A percentile compares a stretch with the other conserved stretches of the same genome.
Evolutionary conservation across 2,888 invertebrate genomes (phyloP).

Genomic region (Holacanthella duospinosa): DNA sequence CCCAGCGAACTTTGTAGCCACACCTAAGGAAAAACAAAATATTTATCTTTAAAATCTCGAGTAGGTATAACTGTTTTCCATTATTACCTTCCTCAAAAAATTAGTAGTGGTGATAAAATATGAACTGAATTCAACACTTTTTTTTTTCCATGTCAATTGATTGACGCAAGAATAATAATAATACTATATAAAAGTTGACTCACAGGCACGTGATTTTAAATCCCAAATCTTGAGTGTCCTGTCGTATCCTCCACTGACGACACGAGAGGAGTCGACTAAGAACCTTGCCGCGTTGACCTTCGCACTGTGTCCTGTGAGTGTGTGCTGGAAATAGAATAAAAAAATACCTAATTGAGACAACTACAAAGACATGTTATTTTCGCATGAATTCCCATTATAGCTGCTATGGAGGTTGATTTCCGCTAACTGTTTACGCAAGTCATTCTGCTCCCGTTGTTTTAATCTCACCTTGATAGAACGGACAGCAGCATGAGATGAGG

Average conservation of each 20-base stretch:
- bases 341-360: not conserved
- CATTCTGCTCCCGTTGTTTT: too few relatives aligned
- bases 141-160: not conserved
- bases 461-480: too few relatives aligned
- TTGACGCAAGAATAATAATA: too few relatives aligned
- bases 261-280: constrained; percentile 79
- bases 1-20: constrained; percentile 87
- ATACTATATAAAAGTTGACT: constrained; percentile 42
- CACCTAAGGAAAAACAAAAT: constrained; percentile 56
- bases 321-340: constrained; percentile 55
- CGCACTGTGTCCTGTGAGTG: constrained; percentile 88
- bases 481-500: too few relatives aligned
- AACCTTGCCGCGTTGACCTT: constrained; percentile 97
- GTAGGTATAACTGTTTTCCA: too few relatives aligned
- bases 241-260: constrained; percentile 96
- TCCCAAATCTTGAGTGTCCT: constrained; percentile 98
- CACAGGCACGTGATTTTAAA: constrained; percentile 77
- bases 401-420: too few relatives aligned
- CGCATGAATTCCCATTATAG: too few relatives aligned
- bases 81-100: too few relatives aligned
- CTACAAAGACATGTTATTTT: too few relatives aligned
- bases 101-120: too few relatives aligned
- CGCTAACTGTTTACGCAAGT: too few relatives aligned
- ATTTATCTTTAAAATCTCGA: too few relatives aligned
- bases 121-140: not conserved